Conservation (phyloP, 2,113 vertebrate species). For the Eubucco bourcierii region DNA sequence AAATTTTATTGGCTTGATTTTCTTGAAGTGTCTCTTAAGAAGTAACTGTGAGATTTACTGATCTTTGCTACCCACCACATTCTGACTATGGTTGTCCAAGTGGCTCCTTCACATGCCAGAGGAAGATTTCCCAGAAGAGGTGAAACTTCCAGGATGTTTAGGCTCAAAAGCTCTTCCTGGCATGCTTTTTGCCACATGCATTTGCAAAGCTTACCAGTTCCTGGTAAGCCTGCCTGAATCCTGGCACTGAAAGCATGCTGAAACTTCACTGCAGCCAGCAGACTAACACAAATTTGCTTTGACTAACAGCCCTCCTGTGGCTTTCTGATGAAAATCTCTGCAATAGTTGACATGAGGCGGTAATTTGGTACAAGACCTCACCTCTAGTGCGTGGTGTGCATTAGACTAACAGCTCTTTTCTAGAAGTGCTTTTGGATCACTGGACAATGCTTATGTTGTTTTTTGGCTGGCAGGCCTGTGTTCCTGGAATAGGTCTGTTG, state of each 20-base stretch:
- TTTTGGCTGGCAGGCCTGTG: not conserved
- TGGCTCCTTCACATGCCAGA: not conserved
- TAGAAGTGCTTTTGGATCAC: not conserved
- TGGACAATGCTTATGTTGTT: rapidly evolving
- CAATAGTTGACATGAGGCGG: not conserved
- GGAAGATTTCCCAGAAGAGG: not conserved
- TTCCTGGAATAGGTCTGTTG: not conserved
- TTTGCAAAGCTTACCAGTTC: not conserved
- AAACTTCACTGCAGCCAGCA: not conserved
- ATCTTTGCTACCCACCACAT: rapidly evolving
- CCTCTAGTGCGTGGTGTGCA: not conserved
- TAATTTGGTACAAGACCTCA: not conserved
- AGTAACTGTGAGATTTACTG: not conserved
- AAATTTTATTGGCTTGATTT: not conserved
- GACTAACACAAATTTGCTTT: not conserved
- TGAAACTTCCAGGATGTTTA: not conserved
- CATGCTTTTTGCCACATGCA: not conserved
- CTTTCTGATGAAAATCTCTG: not conserved
- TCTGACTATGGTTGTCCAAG: not conserved
- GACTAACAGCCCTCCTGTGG: not conserved
- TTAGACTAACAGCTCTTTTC: not conserved
- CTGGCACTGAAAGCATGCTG: not conserved
- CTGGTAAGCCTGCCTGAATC: rapidly evolving
- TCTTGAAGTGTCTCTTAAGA: not conserved
- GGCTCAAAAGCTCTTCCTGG: not conserved